Conservation (phyloP, 2,888 invertebrate genomes). For the Caenorhabditis plicata region DNA sequence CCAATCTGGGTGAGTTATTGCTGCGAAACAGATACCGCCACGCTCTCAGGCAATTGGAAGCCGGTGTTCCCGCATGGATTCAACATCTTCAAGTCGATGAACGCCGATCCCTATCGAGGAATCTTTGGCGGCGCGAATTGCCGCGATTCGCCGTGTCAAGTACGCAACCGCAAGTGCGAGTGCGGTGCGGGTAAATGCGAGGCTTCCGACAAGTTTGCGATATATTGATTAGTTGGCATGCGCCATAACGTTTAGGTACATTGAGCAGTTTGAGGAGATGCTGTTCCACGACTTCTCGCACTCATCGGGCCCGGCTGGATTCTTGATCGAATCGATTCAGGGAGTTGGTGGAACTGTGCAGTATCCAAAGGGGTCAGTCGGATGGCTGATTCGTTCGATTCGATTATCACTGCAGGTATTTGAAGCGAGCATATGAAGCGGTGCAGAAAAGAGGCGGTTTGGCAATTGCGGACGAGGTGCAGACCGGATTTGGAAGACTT, state of each 20-base stretch:
- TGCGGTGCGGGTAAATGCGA: conserved; percentile 71
- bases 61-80: conserved; percentile 68
- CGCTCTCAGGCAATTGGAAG: conserved; percentile 73
- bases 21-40: too few species aligned
- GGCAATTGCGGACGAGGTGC: conserved; percentile 85
- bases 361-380: conserved; percentile 73
- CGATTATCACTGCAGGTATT: too few species aligned
- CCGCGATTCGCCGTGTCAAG: conserved; percentile 78
- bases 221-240: too few species aligned
- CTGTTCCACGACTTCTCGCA: conserved; percentile 78
- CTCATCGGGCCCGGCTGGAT: conserved; percentile 76
- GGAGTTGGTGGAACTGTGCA: conserved; percentile 92
- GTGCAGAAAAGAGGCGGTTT: conserved; percentile 82
- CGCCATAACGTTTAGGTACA: conserved; percentile 71
- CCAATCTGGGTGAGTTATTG: conserved; percentile 73
- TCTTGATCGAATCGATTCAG: conserved; percentile 91
- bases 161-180: conserved; percentile 36
- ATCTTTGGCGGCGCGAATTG: conserved; percentile 86
- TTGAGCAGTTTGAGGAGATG: conserved; percentile 80
- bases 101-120: conserved; percentile 88
- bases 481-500: conserved; percentile 92
- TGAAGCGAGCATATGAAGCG: conserved; percentile 79
- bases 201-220: conserved; percentile 72
- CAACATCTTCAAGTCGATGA: conserved; percentile 74
- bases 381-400: too few species aligned